Evolutionary conservation across 53 echinoderm and acorn worm genomes (phyloP).

Genomic region (Luidia sarsii): DNA sequence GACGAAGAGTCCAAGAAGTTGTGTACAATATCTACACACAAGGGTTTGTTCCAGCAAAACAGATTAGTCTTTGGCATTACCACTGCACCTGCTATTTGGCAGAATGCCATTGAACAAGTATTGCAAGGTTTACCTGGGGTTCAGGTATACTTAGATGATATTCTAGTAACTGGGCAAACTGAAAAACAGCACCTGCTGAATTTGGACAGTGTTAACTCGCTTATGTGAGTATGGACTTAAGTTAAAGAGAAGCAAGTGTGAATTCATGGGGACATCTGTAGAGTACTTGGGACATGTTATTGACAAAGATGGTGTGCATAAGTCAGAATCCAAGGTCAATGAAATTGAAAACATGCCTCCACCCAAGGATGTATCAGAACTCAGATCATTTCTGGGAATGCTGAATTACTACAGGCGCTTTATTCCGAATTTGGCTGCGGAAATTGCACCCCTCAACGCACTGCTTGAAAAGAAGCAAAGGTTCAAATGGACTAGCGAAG

Average conservation of each 20-base stretch:
- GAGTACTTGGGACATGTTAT: conserved; percentile 52
- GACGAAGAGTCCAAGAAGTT: conserved; percentile 41
- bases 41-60: conserved; percentile 61
- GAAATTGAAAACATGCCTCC: conserved; percentile 32
- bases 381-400: conserved; percentile 43
- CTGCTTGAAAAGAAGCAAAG: conserved; percentile 44
- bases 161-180: conserved; percentile 48
- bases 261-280: conserved; percentile 48
- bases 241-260: conserved; percentile 46
- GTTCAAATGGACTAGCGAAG: conserved; percentile 50
- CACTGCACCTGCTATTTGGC: conserved; percentile 69
- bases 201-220: conserved; percentile 41
- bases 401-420: conserved; percentile 56
- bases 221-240: conserved; percentile 23
- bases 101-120: conserved; percentile 50
- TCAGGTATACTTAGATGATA: conserved; percentile 64
- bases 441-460: conserved; percentile 31
- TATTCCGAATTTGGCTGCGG: conserved; percentile 51
- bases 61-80: conserved; percentile 57
- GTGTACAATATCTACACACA: conserved; percentile 26
- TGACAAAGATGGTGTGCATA: conserved; percentile 53
- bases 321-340: conserved; percentile 41
- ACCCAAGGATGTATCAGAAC: too few species aligned
- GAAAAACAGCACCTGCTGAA: conserved; percentile 24
- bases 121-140: conserved; percentile 49